Conservation (phyloP, 2,888 invertebrate species). For the Spodoptera exigua region DNA sequence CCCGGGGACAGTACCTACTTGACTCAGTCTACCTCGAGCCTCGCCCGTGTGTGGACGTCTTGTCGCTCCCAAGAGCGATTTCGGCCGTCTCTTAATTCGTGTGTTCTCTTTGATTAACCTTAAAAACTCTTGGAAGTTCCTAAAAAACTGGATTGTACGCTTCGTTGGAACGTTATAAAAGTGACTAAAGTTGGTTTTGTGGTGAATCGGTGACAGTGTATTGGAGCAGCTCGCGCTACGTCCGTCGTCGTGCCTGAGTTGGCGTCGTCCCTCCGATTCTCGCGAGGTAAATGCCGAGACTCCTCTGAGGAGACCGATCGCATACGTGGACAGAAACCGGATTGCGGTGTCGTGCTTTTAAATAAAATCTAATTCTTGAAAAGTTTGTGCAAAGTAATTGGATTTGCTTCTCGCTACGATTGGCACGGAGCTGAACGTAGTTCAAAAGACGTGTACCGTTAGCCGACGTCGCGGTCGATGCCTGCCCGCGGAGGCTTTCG, state of each 20-base stretch:
- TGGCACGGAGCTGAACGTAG: constrained; percentile 68
- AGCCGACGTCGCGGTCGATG: constrained; percentile 76
- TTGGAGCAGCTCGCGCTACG: constrained; percentile 79
- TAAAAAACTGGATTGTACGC: constrained; percentile 66
- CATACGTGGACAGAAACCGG: constrained; percentile 84
- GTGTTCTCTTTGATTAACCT: constrained; percentile 70
- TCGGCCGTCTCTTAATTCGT: constrained; percentile 83
- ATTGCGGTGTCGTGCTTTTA: constrained; percentile 75
- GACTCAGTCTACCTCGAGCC: constrained; percentile 79
- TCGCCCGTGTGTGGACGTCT: constrained; percentile 65
- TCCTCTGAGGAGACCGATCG: constrained; percentile 77
- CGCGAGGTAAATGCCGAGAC: constrained; percentile 84
- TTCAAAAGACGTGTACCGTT: constrained; percentile 81
- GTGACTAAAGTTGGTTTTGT: constrained; percentile 73
- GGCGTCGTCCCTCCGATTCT: constrained; percentile 84
- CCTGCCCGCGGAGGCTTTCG: constrained; percentile 66
- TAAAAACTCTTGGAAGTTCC: constrained; percentile 66
- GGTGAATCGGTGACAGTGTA: constrained; percentile 80
- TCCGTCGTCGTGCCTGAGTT: constrained; percentile 81
- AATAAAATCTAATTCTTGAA: constrained; percentile 68
- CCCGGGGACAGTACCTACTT: constrained; percentile 69
- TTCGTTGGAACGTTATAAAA: constrained; percentile 62
- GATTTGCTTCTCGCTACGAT: constrained; percentile 63
- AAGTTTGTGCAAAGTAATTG: constrained; percentile 66
- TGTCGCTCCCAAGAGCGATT: constrained; percentile 60